Evolutionary conservation across 2,797 vertebrate species (phyloP).

Genomic region (Scolopax bukidnonensis): DNA sequence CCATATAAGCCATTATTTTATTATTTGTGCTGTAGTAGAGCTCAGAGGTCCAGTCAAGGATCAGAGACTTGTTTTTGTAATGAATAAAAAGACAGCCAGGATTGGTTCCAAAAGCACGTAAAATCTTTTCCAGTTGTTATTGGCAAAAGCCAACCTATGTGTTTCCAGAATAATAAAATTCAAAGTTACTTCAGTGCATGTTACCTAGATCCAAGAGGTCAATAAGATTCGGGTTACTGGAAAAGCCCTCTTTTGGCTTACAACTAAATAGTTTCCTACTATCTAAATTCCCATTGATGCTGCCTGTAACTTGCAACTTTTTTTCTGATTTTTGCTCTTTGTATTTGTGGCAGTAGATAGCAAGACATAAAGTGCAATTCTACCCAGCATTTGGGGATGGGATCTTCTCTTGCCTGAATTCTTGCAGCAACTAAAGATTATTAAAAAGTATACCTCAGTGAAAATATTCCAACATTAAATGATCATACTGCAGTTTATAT

Average conservation of each 20-base stretch:
- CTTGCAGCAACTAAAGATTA: not conserved
- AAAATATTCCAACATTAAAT: not conserved
- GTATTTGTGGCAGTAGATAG: not conserved
- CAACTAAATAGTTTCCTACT: not conserved
- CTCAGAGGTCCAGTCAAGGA: not conserved
- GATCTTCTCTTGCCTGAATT: not conserved
- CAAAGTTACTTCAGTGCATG: not conserved
- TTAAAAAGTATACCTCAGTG: not conserved
- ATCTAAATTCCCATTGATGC: not conserved
- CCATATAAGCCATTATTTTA: not conserved
- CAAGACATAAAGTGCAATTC: not conserved
- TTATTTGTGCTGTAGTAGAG: not conserved
- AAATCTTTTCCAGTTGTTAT: slow-evolving; percentile 53
- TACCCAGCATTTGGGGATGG: not conserved
- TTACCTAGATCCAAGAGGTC: slow-evolving; percentile 8
- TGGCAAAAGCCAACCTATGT: slow-evolving; percentile 1
- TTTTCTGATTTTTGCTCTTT: not conserved
- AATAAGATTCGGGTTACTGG: not conserved
- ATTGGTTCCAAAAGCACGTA: slow-evolving; percentile 36
- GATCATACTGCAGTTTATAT: not conserved
- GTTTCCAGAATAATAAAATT: slow-evolving; percentile 55
- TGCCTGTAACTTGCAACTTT: not conserved
- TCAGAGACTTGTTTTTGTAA: not conserved
- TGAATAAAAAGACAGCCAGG: not conserved
- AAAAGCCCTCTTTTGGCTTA: not conserved